Base-by-base conservation (phyloP, 2,888 invertebrate species). In the Ichneumon xanthorius region DNA sequence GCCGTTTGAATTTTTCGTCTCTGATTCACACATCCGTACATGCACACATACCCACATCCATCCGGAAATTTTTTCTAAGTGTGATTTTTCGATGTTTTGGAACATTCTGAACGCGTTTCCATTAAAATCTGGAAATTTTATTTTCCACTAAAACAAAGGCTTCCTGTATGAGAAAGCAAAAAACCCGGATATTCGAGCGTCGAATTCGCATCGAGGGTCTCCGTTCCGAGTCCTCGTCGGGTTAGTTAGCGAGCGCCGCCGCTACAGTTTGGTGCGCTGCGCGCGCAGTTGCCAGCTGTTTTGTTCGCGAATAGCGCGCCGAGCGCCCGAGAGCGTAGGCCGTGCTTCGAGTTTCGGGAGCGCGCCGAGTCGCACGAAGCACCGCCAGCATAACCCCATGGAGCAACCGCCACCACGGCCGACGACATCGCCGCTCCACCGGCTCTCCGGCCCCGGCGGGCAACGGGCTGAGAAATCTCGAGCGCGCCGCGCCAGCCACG, bases 401-500 rank as follows among this genome's bases (percentile, higher is more conserved):
- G 58, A 58, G 73, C 58, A 58, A 22, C 40, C 73, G 37, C 26
- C 40, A 45, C 73, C 22, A 71, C 71, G 71, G 71, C 53, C 71
- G 71, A 37, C 53, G 53, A 71, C 71, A 55, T 71, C 71, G 71
- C 53, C 70, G 9, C 19, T 53, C 30, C 22, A 16, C 48, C 26
- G 45, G 48, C 68, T 19, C 77, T 65, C 48, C 75, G 55, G 75
- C 63, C 67, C 61, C 68, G 82, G 37, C 78, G 55, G 65, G 33
- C 30, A 76, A 65, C 63, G 63, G 50, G 37, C 67, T 19, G 61
- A n/a, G 67, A 79, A 79, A 86, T 89, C 88, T 87, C 88, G 86
- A 70, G 87, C 65, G 82, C 68, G 82, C 87, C 79, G 86, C 86
- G 86, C 73, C 80, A 70, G 63, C 80, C 80, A 68, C 77, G 87